Base-by-base conservation (phyloP, 2,888 invertebrate genomes). In the Hydriomena furcata region DNA sequence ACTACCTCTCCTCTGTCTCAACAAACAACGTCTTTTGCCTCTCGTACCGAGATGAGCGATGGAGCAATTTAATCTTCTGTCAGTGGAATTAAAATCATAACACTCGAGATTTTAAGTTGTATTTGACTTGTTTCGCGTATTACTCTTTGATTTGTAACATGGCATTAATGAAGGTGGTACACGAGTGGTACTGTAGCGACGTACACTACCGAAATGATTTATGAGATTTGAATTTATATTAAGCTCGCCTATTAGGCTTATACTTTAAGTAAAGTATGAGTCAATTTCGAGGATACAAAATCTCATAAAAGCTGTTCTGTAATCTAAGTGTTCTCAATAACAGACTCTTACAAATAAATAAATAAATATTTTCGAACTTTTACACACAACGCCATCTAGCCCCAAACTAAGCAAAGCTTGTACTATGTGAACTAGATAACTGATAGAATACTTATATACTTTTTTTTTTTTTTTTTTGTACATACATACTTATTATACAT, bases 101-200 rank as follows among this genome's bases (percentile, higher is more conserved):
- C 6, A 6, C 10, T n/a, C n/a, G 7, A 8, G 37, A 27, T 37
- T 37, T 27, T 10, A 37, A 20, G 2, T 12, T 12, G 27, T 32
- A 11, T 36, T 35, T 43, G 23, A 31, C 34, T 49, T 17, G 10
- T 10, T 8, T 12, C 28, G 13, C 17, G 38, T 24, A 31, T 46
- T 50, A 51, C 47, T 50, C 12, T 43, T 51, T 51, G 51, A 55
- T 55, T 55, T 43, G 48, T 52, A 41, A 51, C 36, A 42, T 32
- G 58, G 54, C 57, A 61, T 63, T 65, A 65, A 66, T 60, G 58
- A 52, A 47, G 37, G 56, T 52, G 36, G 31, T 25, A 42, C 42
- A 32, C 40, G 37, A 36, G 35, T 10, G 52, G 45, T 56, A 52
- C 56, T 63, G 59, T 61, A 48, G 47, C 41, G 57, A 42, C 43